phyloP scores from a whole-genome alignment of 2,113 vertebrate genomes.

The Montifringilla adamsi region DNA sequence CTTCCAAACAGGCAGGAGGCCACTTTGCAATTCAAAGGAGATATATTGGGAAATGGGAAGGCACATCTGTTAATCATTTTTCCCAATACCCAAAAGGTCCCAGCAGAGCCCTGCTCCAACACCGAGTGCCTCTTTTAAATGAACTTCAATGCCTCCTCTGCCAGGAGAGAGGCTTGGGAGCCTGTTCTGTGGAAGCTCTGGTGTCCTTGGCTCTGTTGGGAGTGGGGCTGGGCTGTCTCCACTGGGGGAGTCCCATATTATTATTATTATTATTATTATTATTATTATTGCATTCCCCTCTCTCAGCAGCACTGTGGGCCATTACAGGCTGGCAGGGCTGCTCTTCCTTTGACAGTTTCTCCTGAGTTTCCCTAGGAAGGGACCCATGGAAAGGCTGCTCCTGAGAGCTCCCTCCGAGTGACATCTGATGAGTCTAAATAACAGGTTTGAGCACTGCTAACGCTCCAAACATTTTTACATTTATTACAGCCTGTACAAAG shows the following conservation, averaged over 20 bases:
- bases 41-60: not conserved
- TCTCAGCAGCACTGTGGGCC: not conserved
- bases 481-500: constrained; percentile 33
- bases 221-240: not conserved
- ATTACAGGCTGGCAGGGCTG: not conserved
- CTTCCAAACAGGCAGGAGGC: constrained; percentile 62
- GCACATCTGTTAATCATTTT: constrained; percentile 20
- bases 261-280: not conserved
- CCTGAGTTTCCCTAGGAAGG: not conserved
- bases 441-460: not conserved
- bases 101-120: not conserved
- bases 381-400: not conserved
- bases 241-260: not conserved
- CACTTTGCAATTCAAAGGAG: constrained; percentile 69
- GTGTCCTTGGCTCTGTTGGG: not conserved
- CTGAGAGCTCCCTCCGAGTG: constrained; percentile 50
- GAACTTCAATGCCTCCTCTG: not conserved
- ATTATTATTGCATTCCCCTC: not conserved
- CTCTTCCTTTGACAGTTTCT: constrained; percentile 17
- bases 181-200: not conserved
- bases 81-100: not conserved
- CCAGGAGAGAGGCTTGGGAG: not conserved
- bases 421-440: constrained; percentile 51
- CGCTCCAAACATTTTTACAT: constrained; percentile 55
- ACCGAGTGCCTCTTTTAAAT: not conserved